Conservation (phyloP, 2,888 invertebrate genomes). For the Epiblema foenella region DNA sequence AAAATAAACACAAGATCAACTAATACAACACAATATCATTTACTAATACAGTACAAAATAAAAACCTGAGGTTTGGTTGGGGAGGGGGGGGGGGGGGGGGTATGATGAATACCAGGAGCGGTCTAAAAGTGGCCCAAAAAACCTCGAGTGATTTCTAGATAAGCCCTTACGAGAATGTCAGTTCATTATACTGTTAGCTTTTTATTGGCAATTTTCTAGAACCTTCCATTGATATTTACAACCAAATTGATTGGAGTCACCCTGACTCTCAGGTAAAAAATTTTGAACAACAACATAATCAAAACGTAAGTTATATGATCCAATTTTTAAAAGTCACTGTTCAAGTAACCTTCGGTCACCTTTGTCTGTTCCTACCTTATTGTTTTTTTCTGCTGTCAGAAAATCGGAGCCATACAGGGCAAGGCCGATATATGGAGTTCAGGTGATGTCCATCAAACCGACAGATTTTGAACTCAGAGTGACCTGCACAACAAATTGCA, state of each 20-base stretch:
- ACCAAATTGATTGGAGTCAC: background rate
- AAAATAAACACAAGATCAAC: too few species aligned
- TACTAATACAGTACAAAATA: too few species aligned
- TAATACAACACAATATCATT: too few species aligned
- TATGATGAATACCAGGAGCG: too few species aligned
- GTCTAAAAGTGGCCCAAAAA: too few species aligned
- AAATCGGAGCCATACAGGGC: conserved; percentile 6
- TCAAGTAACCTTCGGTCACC: conserved; percentile 5
- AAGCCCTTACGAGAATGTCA: too few species aligned
- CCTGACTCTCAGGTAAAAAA: background rate
- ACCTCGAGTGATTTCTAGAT: too few species aligned
- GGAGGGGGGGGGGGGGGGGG: too few species aligned
- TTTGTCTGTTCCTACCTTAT: conserved; percentile 6
- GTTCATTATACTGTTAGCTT: too few species aligned
- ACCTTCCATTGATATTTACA: background rate
- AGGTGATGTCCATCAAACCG: conserved; percentile 25
- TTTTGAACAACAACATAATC: background rate
- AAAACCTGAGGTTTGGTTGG: too few species aligned
- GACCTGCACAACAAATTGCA: conserved; percentile 31
- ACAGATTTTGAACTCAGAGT: conserved; percentile 12
- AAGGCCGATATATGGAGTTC: conserved; percentile 33
- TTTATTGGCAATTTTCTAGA: background rate
- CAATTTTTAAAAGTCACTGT: background rate
- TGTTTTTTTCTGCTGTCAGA: conserved; percentile 28
- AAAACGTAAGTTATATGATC: background rate